Percentiles rank a stretch among this genome's conserved stretches.
These are phyloP conservation scores for Eudorcas thomsonii DNA, from an alignment of 2,113 vertebrate species.

Conservation along the genomic window DNA sequence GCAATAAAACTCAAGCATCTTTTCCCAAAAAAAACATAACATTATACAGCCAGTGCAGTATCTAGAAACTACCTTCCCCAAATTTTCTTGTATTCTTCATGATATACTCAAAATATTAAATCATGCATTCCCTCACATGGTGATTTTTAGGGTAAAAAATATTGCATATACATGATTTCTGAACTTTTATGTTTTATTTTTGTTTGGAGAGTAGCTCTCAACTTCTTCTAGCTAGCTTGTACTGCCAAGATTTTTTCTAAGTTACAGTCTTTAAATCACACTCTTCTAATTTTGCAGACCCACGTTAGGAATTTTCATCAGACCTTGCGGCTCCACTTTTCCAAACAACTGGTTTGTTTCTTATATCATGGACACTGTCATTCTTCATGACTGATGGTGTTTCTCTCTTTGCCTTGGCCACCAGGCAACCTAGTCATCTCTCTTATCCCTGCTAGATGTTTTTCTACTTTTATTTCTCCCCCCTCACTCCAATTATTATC, in stretches of 20 bases:
- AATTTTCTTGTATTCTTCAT: neutral
- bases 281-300: neutral
- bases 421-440: neutral
- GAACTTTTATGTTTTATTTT: conserved; percentile 1
- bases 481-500: neutral
- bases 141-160: neutral
- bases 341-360: conserved; percentile 9
- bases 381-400: neutral
- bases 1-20: neutral
- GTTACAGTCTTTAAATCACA: conserved; percentile 19
- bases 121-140: neutral
- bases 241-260: neutral
- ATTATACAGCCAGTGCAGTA: neutral
- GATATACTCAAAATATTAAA: neutral
- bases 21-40: conserved; percentile 29
- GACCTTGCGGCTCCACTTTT: conserved; percentile 10
- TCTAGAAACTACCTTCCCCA: neutral
- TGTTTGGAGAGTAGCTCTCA: neutral
- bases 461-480: conserved; percentile 5
- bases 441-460: neutral
- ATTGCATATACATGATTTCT: neutral
- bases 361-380: neutral
- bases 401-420: neutral
- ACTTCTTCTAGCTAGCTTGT: neutral
- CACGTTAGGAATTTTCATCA: conserved; percentile 35